Conservation (phyloP, 2,888 invertebrate species). For the Troides aeacus region DNA sequence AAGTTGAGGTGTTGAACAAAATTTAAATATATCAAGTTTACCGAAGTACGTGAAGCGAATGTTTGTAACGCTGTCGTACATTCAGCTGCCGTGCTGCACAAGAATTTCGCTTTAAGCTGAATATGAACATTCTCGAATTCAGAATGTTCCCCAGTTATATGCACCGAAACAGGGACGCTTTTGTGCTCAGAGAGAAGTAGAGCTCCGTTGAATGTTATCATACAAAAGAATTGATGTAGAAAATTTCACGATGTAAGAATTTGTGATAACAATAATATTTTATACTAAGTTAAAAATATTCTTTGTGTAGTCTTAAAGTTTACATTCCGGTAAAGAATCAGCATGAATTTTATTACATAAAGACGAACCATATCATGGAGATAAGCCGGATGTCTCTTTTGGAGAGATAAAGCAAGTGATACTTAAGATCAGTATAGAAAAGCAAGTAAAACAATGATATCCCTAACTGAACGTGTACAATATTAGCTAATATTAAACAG, state of each 20-base stretch:
- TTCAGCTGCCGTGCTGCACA: neutral
- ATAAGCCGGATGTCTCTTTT: too few species aligned
- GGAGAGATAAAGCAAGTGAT: too few species aligned
- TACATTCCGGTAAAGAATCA: too few species aligned
- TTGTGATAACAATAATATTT: neutral
- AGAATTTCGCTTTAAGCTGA: slow-evolving; percentile 2
- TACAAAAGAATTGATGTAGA: neutral
- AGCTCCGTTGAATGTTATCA: neutral
- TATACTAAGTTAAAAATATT: neutral
- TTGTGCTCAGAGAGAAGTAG: neutral
- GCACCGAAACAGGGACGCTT: neutral
- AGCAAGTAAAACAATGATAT: too few species aligned
- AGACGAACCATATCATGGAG: too few species aligned
- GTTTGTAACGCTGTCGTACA: neutral
- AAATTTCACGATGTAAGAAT: slow-evolving; percentile 3
- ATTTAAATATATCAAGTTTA: neutral
- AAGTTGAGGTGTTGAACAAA: neutral
- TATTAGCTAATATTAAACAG: too few species aligned
- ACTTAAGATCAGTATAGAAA: too few species aligned
- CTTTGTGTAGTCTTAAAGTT: too few species aligned
- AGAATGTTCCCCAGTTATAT: neutral
- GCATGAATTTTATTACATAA: too few species aligned
- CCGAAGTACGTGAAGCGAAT: neutral
- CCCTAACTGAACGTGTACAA: too few species aligned
- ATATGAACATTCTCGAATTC: slow-evolving; percentile 12